These are phyloP conservation scores for Tetramorium simillimum DNA, from an alignment of 1,140 invertebrate genomes.

Conservation along the genomic window DNA sequence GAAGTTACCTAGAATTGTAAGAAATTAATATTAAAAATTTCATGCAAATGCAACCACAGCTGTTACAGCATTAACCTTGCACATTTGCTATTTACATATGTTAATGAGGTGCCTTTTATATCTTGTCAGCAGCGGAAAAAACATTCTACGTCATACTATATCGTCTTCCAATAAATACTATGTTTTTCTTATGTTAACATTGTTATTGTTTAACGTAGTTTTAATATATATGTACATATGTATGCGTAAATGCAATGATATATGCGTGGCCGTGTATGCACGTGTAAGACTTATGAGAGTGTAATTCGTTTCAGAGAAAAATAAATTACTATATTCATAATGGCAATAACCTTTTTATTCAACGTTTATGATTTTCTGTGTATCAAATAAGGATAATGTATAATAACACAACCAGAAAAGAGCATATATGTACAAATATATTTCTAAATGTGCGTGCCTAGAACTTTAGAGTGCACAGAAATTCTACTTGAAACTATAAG, in stretches of 20 bases:
- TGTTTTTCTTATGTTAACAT: background rate
- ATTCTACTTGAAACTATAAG: background rate
- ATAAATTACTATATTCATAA: slow-evolving; percentile 62
- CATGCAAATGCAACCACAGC: background rate
- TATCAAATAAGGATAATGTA: background rate
- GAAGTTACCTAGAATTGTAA: slow-evolving; percentile 34
- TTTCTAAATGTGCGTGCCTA: background rate
- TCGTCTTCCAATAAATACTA: slow-evolving; percentile 18
- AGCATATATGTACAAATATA: slow-evolving; percentile 19
- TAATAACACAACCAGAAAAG: slow-evolving; percentile 1
- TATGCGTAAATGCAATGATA: background rate
- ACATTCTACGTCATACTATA: background rate
- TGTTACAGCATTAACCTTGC: slow-evolving; percentile 18
- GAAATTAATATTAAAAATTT: background rate
- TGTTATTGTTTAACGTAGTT: slow-evolving; percentile 21
- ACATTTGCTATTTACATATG: slow-evolving; percentile 38
- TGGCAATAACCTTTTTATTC: slow-evolving; percentile 49
- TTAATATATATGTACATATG: slow-evolving; percentile 20
- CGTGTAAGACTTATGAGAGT: background rate
- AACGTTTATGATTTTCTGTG: background rate
- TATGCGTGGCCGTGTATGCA: background rate
- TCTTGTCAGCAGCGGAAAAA: background rate
- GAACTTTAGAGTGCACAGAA: background rate
- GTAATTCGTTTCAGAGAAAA: background rate
- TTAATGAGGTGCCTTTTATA: slow-evolving; percentile 11